Base-by-base conservation (phyloP, 2,888 invertebrate genomes). In the Ormyrus thymus region DNA sequence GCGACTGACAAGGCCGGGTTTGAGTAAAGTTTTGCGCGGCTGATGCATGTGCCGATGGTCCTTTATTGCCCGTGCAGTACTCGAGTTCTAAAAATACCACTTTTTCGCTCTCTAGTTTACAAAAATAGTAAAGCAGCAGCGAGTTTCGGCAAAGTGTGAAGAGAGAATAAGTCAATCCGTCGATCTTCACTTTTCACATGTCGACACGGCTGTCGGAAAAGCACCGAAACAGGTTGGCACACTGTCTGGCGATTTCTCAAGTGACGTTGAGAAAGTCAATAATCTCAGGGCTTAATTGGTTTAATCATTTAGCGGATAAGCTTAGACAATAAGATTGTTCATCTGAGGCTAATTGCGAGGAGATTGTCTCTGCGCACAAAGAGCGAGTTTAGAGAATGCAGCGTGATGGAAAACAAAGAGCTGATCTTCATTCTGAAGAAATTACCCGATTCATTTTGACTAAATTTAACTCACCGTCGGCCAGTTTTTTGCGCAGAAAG, bases 271-370 rank as follows among this genome's bases (percentile, higher is more conserved):
- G 74, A 74, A 74, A 73, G 64, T 55, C 64, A 29, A 73, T 73
- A 56, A 55, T 46, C 15, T 73, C 8, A 53, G 15, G 48, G 48
- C 45, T 72, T 64, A 56, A 64, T 73, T 64, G 56, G 29, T 43
- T 70, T 59, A 70, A 70, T 58, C 59, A 59, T 70, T 56, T 70
- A 59, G 48, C 13, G 8, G 70, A 70, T 70, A 70, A 70, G 59
- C 50, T 46, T 56, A 56, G 15, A 70, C 62, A 62, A 53, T 62
- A 51, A 72, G 72, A 62, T 72, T 72, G 15, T 43, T 59, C 59
- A 70, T 72, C 62, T 71, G 46, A 62, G 46, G 13, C 62, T 72
- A 72, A 72, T 72, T 72, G 53, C 53, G 50, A 15, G 59, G 53
- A 71, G 59, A 70, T 70, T 70, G 70, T 70, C 70, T 70, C 50